phyloP scores from a whole-genome alignment of 2,113 vertebrate genomes.

The Panthera uncia region DNA sequence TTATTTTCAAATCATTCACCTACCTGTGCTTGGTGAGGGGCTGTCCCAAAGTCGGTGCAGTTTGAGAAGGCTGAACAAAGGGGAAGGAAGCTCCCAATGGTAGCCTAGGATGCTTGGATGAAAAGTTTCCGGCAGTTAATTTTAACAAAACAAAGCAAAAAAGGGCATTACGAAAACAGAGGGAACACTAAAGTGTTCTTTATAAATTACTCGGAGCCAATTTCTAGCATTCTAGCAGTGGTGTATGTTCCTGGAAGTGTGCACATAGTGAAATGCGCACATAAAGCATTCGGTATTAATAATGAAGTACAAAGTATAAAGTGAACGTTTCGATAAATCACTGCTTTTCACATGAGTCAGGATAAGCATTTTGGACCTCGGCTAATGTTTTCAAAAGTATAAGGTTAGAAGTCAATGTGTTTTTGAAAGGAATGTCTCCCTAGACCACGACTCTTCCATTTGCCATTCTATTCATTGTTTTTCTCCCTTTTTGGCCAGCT shows the following conservation, averaged over 20 bases:
- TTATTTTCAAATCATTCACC: background rate
- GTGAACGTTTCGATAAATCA: background rate
- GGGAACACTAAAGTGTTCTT: background rate
- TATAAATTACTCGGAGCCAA: background rate
- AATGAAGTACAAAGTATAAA: background rate
- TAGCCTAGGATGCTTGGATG: background rate
- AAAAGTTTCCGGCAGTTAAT: background rate
- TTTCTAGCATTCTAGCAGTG: background rate
- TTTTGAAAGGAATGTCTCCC: background rate
- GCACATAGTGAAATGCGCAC: no score
- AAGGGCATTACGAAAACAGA: background rate
- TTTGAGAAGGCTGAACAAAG: background rate
- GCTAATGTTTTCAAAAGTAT: background rate
- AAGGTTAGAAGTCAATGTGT: background rate
- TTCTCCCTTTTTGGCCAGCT: background rate
- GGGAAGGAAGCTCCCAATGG: background rate
- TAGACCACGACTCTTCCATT: background rate
- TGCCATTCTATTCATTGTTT: background rate
- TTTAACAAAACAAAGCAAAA: background rate
- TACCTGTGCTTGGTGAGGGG: background rate
- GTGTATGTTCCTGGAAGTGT: background rate
- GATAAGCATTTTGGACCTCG: background rate
- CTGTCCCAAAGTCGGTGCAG: background rate
- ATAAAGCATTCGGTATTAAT: background rate
- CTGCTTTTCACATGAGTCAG: background rate